phyloP scores from a whole-genome alignment of 2,113 vertebrate genomes.

The Nothobranchius furzeri region DNA sequence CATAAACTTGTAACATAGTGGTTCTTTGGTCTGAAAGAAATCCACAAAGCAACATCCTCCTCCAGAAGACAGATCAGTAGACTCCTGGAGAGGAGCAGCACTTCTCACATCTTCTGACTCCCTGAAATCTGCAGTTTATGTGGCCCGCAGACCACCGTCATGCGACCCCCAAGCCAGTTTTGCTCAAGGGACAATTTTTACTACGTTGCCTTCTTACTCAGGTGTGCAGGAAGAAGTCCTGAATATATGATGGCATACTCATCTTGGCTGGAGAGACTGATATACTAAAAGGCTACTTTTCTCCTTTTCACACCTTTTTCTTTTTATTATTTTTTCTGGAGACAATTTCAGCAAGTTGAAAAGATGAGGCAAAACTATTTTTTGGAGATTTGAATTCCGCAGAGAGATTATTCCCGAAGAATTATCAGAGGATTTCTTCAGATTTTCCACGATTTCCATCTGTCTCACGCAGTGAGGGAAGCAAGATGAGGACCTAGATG shows the following conservation, averaged over 20 bases:
- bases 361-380: conserved; percentile 10
- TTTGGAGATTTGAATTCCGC: not conserved
- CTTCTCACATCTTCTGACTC: no score
- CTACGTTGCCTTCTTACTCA: not conserved
- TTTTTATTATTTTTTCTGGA: conserved; percentile 12
- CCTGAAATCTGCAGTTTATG: no score
- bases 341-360: conserved; percentile 21
- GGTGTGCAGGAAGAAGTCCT: conserved; percentile 19
- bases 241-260: not conserved
- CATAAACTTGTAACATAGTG: no score
- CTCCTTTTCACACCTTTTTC: not conserved
- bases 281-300: conserved; percentile 2
- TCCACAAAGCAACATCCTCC: no score
- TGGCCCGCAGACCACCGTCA: no score
- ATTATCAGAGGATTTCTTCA: conserved; percentile 29
- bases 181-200: no score
- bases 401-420: conserved; percentile 18
- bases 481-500: conserved; percentile 23
- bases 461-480: conserved; percentile 18
- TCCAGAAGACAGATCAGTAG: no score
- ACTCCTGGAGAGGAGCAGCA: no score
- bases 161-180: no score
- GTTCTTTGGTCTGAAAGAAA: no score
- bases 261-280: conserved; percentile 3
- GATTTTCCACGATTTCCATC: not conserved